These are phyloP conservation scores for Drosophila testacea DNA, from an alignment of 2,888 invertebrate species.

Conservation along the genomic window DNA sequence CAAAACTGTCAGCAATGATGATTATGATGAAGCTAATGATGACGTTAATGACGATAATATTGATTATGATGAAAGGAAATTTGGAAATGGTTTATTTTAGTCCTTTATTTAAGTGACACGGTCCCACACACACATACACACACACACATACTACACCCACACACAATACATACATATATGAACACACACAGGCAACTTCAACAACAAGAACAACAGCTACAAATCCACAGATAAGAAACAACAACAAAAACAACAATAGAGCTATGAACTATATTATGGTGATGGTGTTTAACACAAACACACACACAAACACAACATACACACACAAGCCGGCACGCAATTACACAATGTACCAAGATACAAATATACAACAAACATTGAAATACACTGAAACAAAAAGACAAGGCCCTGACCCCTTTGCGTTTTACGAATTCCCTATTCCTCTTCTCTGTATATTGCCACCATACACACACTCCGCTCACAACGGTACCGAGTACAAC, in stretches of 20 bases:
- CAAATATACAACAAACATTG: slow-evolving; percentile 26
- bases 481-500: slow-evolving; percentile 64
- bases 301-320: slow-evolving; percentile 33
- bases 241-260: slow-evolving; percentile 28
- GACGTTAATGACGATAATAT: slow-evolving; percentile 24
- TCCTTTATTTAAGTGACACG: slow-evolving; percentile 67
- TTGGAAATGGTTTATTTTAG: slow-evolving; percentile 69
- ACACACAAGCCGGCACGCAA: slow-evolving; percentile 9
- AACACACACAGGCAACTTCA: slow-evolving; percentile 8
- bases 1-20: slow-evolving; percentile 8
- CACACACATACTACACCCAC: slow-evolving; percentile 20
- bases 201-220: slow-evolving; percentile 16
- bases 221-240: slow-evolving; percentile 22
- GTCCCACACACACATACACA: slow-evolving; percentile 33
- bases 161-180: slow-evolving; percentile 17
- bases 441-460: slow-evolving; percentile 52
- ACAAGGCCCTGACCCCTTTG: background rate
- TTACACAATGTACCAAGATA: slow-evolving; percentile 1
- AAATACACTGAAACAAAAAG: slow-evolving; percentile 21
- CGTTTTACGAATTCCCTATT: slow-evolving; percentile 42
- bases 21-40: slow-evolving; percentile 13
- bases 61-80: slow-evolving; percentile 38
- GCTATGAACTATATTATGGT: slow-evolving; percentile 52
- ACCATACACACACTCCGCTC: slow-evolving; percentile 46
- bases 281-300: slow-evolving; percentile 65